Evolutionary conservation across 2,888 invertebrate species (phyloP).

Genomic region (Ferrisia virgata): DNA sequence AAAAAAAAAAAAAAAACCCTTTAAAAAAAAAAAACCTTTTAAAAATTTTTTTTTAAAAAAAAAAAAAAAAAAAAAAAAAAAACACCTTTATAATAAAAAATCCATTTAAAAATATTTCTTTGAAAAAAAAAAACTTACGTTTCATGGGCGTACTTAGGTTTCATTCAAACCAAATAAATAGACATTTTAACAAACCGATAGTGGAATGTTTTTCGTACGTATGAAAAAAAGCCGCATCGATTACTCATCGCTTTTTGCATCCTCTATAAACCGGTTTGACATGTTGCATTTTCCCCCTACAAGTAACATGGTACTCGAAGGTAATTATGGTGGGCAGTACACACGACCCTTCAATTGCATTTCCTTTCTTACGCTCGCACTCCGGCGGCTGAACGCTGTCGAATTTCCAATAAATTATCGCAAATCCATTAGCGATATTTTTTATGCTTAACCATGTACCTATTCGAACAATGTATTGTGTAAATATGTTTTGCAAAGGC

Average conservation of each 20-base stretch:
- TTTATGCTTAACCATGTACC: not conserved
- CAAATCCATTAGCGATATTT: conserved; percentile 9
- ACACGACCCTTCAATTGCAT: conserved; percentile 9
- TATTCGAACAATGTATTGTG: not conserved
- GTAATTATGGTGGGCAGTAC: not conserved
- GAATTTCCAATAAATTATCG: not conserved
- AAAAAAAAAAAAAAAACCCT: too few species aligned
- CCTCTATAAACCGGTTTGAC: not conserved
- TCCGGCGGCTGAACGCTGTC: not conserved
- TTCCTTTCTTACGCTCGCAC: not conserved
- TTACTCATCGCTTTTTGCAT: conserved; percentile 4
- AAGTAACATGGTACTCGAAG: not conserved
- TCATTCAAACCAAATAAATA: not conserved
- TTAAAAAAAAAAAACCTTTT: too few species aligned
- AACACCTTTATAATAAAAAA: not conserved
- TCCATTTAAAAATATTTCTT: not conserved
- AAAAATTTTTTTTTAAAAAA: too few species aligned
- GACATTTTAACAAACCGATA: not conserved
- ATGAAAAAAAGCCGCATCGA: not conserved
- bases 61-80: not conserved
- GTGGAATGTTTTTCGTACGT: not conserved
- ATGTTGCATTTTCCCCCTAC: conserved; percentile 1
- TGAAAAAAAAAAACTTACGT: too few species aligned
- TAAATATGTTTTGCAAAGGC: not conserved
- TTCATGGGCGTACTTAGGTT: too few species aligned